These are phyloP conservation scores for Batillaria attramentaria DNA, from an alignment of 1,140 invertebrate species.

Conservation along the genomic window DNA sequence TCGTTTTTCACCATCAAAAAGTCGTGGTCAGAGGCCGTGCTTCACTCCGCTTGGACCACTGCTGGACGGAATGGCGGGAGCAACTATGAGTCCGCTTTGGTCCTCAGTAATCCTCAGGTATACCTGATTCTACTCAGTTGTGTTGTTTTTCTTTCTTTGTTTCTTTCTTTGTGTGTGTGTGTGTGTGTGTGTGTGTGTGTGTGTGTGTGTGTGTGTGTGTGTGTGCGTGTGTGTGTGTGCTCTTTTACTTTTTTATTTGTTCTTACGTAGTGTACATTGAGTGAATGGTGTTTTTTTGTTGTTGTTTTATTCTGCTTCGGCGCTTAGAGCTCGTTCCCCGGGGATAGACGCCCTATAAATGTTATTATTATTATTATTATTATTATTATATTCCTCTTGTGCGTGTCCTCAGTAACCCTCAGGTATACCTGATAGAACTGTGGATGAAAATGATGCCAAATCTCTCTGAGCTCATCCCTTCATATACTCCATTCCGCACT, in stretches of 20 bases:
- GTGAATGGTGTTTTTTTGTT: no score
- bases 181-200: neutral
- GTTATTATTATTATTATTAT: no score
- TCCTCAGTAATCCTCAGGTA: conserved; percentile 78
- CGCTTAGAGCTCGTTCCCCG: no score
- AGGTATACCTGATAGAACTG: no score
- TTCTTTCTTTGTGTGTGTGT: conserved; percentile 8
- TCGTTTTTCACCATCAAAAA: conserved; percentile 74
- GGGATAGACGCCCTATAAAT: no score
- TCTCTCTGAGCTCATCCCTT: no score
- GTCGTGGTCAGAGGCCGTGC: conserved; percentile 73
- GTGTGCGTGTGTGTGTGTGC: neutral
- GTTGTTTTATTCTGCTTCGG: no score
- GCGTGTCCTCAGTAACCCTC: no score
- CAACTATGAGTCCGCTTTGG: conserved; percentile 72
- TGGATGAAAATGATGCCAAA: no score
- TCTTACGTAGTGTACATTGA: no score
- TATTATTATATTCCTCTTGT: neutral
- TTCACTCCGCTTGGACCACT: conserved; percentile 73
- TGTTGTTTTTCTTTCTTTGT: neutral
- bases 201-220: neutral
- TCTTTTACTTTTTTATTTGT: no score
- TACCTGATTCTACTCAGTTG: neutral
- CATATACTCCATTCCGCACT: no score
- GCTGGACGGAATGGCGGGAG: conserved; percentile 75